Percentiles rank a stretch among this genome's conserved stretches.
These are phyloP conservation scores for Thunnus albacares DNA, from an alignment of 2,797 vertebrate species.

Conservation along the genomic window DNA sequence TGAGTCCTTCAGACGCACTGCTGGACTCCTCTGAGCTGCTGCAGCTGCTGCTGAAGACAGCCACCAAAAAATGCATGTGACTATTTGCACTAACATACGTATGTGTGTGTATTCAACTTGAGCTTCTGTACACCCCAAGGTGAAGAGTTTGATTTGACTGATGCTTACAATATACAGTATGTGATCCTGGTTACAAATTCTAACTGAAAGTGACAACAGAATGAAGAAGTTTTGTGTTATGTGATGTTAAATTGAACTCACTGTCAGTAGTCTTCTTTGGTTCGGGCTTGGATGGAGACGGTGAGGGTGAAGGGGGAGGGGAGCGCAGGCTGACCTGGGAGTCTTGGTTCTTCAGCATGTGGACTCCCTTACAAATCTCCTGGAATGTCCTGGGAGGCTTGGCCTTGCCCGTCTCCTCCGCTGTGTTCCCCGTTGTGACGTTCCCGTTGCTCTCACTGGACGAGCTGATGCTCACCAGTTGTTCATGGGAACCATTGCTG, in stretches of 20 bases:
- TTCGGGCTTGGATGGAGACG: slow-evolving; percentile 76
- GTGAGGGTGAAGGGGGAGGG: slow-evolving; percentile 40
- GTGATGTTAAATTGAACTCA: slow-evolving; percentile 67
- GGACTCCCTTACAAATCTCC: slow-evolving; percentile 89
- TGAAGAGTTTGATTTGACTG: not conserved
- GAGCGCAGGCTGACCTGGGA: slow-evolving; percentile 76
- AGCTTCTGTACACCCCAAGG: not conserved
- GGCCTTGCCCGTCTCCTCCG: slow-evolving; percentile 84
- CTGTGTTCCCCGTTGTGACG: slow-evolving; percentile 51
- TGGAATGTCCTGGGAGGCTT: slow-evolving; percentile 87
- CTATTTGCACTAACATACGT: not conserved
- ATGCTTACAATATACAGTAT: not conserved
- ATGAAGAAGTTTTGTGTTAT: not conserved
- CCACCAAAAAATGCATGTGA: not conserved
- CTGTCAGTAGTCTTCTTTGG: slow-evolving; percentile 80
- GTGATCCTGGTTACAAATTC: not conserved
- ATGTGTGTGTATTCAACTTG: not conserved
- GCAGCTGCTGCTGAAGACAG: slow-evolving; percentile 63
- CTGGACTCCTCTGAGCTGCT: slow-evolving; percentile 72
- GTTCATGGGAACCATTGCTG: slow-evolving; percentile 91
- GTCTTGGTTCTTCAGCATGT: slow-evolving; percentile 89
- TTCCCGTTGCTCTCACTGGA: slow-evolving; percentile 93
- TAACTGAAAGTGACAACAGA: not conserved
- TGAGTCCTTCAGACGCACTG: slow-evolving; percentile 77
- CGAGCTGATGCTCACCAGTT: slow-evolving; percentile 91